A percentile compares a stretch with the other conserved stretches of the same genome.
Conservation (phyloP, 1,140 invertebrate genomes). For the Meloidogyne floridensis region DNA sequence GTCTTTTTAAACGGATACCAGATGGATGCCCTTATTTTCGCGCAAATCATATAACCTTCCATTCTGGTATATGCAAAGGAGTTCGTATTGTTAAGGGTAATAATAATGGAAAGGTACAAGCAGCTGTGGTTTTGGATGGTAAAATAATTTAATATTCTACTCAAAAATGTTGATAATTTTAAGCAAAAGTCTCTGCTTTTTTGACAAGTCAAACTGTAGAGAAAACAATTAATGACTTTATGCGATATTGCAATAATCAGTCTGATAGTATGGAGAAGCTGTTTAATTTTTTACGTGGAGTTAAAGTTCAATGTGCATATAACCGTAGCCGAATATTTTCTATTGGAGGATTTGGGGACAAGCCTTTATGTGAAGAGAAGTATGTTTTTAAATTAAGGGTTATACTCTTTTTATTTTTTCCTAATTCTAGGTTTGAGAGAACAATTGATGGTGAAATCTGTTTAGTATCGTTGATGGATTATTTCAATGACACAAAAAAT, state of each 20-base stretch:
- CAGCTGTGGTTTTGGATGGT: slow-evolving; percentile 8
- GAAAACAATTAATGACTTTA: not conserved
- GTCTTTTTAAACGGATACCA: slow-evolving; percentile 26
- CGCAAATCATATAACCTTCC: slow-evolving; percentile 42
- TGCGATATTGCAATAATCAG: not conserved
- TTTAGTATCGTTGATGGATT: not conserved
- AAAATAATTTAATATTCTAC: not conserved
- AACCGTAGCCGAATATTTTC: slow-evolving; percentile 35
- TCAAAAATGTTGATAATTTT: not conserved
- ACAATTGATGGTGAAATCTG: not conserved
- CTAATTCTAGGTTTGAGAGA: not conserved
- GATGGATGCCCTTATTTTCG: slow-evolving; percentile 15
- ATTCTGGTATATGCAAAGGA: slow-evolving; percentile 41
- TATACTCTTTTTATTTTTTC: not conserved
- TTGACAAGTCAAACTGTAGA: not conserved
- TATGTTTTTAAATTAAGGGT: not conserved
- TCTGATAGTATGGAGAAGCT: slow-evolving; percentile 21
- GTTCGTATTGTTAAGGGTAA: not conserved
- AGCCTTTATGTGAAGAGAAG: slow-evolving; percentile 37
- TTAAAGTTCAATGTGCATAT: slow-evolving; percentile 39
- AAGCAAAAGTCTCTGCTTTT: slow-evolving; percentile 1
- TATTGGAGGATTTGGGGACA: slow-evolving; percentile 38
- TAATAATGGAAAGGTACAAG: not conserved
- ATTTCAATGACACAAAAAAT: not conserved
- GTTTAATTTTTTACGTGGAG: slow-evolving; percentile 13